phyloP scores from a whole-genome alignment of 1,140 invertebrate species.

The Pseudomyrmex flavicornis region DNA sequence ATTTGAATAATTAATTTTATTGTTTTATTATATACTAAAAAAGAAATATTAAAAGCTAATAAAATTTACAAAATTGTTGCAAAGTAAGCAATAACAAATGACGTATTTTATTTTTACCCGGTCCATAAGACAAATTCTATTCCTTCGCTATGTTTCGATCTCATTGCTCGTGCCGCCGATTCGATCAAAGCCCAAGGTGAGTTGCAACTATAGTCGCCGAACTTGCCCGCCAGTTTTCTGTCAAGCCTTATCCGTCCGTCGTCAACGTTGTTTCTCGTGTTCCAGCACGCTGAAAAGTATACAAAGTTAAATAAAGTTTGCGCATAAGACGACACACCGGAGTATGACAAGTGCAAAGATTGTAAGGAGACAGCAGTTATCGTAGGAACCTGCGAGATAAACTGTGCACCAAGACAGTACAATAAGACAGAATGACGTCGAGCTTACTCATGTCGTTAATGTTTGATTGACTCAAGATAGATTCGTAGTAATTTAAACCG shows the following conservation, averaged over 20 bases:
- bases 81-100: slow-evolving; percentile 34
- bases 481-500: slow-evolving; percentile 58
- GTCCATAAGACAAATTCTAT: slow-evolving; percentile 97
- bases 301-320: neutral
- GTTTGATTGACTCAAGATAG: slow-evolving; percentile 29
- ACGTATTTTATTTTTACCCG: slow-evolving; percentile 87
- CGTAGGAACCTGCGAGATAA: neutral
- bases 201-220: slow-evolving; percentile 95
- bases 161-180: slow-evolving; percentile 93
- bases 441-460: slow-evolving; percentile 46
- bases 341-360: neutral
- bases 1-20: no score
- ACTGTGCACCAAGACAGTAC: neutral
- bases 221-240: slow-evolving; percentile 86
- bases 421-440: neutral
- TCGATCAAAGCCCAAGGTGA: slow-evolving; percentile 94
- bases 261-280: slow-evolving; percentile 76
- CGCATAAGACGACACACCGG: neutral
- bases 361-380: neutral
- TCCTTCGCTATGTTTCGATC: slow-evolving; percentile 90
- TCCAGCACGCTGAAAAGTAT: slow-evolving; percentile 84
- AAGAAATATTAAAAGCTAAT: no score
- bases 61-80: neutral
- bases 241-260: slow-evolving; percentile 79
- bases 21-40: no score